Base-by-base conservation (phyloP, 2,888 invertebrate species). In the Eristalis tenax region DNA sequence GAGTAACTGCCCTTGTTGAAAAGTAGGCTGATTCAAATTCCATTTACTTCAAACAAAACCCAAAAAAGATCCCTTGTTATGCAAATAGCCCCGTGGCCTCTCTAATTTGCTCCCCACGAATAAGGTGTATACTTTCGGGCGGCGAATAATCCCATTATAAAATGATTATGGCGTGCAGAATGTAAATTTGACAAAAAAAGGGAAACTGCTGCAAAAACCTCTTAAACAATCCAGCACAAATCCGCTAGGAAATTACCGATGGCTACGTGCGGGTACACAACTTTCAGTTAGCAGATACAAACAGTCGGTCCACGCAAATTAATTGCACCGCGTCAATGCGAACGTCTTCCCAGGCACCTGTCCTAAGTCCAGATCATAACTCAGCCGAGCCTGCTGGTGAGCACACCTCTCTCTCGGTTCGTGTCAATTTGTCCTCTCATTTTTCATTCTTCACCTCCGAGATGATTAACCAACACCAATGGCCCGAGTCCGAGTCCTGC, bases 381-480 rank as follows among this genome's bases (percentile, higher is more conserved):
- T 83, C 83, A 83, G 73, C 15, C 64, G 43, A 76, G 28, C 26
- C 63, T 61, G 43, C 71, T 50, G 43, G 71, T 79, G 79, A 83
- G 73, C 79, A 78, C 59, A 23, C 26, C 59, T 59, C 59, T 23
- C 59, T 75, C 75, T 50, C 65, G 56, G 79, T 80, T 87, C 76
- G 73, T 83, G 83, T 79, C 87, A 80, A 87, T 87, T 83, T 87
- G 87, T 87, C 87, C 87, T 69, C 87, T 87, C 87, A 83, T 87
- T 87, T 87, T 83, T 87, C 87, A 87, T 79, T 87, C 76, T 83
- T 79, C 83, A 76, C 87, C 83, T 76, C 79, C 76, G 59, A 75
- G 76, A 87, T 87, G 83, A 83, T 83, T 87, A 83, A 87, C 57
- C 76, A 83, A 68, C 68, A 68, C 71, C 79, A 63, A 11, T 28